These are phyloP conservation scores for Riparia riparia DNA, from an alignment of 2,113 vertebrate species.

Conservation along the genomic window DNA sequence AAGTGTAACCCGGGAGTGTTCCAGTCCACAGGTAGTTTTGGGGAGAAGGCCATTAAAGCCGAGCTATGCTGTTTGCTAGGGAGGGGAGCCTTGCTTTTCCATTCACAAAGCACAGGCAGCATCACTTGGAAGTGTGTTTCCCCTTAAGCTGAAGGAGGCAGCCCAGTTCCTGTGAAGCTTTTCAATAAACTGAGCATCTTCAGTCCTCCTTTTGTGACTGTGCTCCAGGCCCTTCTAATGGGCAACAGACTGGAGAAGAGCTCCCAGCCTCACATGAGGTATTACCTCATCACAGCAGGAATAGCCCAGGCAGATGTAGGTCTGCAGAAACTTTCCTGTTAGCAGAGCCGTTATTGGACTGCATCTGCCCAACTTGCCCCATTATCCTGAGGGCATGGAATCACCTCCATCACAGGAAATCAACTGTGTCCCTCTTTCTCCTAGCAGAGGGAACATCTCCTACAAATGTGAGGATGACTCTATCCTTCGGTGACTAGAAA, in stretches of 20 bases:
- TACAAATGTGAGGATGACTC: neutral
- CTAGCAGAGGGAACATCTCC: neutral
- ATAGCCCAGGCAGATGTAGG: neutral
- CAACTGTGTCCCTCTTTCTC: neutral
- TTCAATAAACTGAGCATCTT: neutral
- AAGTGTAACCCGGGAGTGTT: conserved; percentile 88
- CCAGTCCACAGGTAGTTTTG: conserved; percentile 87
- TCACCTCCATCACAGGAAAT: neutral
- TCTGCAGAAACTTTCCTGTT: neutral
- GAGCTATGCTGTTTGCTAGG: neutral
- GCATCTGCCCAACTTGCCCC: neutral
- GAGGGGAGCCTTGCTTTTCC: neutral
- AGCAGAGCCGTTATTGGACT: neutral
- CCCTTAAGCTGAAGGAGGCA: neutral
- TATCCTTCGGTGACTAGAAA: neutral
- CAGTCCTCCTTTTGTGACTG: neutral
- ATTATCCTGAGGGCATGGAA: neutral
- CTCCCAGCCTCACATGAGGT: neutral
- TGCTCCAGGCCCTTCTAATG: neutral
- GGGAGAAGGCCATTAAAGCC: neutral
- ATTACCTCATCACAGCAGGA: neutral
- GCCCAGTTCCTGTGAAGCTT: neutral
- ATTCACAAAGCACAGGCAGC: neutral
- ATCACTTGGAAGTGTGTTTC: neutral
- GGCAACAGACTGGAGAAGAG: neutral